Base-by-base conservation (phyloP, 2,113 vertebrate species). In the Gila orcuttii region DNA sequence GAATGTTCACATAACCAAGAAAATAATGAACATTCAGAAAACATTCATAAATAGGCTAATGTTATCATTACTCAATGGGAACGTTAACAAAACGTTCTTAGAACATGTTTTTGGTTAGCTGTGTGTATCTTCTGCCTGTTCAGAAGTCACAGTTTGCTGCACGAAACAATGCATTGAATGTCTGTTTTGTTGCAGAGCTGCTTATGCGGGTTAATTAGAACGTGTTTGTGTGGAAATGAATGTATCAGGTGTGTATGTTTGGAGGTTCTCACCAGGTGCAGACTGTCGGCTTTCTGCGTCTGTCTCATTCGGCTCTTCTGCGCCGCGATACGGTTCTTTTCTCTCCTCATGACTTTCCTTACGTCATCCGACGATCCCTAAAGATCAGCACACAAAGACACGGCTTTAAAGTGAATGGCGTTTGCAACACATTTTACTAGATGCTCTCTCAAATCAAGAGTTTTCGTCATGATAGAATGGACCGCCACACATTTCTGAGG, bases 241-340 rank as follows among this genome's bases (percentile, higher is more conserved):
- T 45, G 25, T 25, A 45, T 39, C n/a, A 11, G 69, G 50, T 42
- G 68, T 42, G 21, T 71, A 39, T 55, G 4, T 55, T 50, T 59
- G 33, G 50, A 74, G 73, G 66, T 52, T 89, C 97, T 98, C 91
- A 99, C 98, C 97, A 99, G 92, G 90, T 99, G 98, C 88, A 99
- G 93, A 0, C 93, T 97, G 93, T 99, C 98, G 0, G 98, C 98
- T 90, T 98, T 99, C 93, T 97, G 96, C 0, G 97, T 99, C 92
- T 99, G 98, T 86, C 97, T 96, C 95, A 97, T 95, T 76, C 98
- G 95, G 94, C 98, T 99, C 92, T 99, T 99, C 95, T 99, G 98
- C 31, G 98, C 97, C 19, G 98, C 98, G 0, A 99, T 97, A 2
- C 98, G 96, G 85, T 99, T 99, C 93, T 99, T 99, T 91, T 99